Evolutionary conservation across 2,888 invertebrate species (phyloP), one percentile per base, ranked within the genome.

Genomic region (Leptopilina myrica): DNA sequence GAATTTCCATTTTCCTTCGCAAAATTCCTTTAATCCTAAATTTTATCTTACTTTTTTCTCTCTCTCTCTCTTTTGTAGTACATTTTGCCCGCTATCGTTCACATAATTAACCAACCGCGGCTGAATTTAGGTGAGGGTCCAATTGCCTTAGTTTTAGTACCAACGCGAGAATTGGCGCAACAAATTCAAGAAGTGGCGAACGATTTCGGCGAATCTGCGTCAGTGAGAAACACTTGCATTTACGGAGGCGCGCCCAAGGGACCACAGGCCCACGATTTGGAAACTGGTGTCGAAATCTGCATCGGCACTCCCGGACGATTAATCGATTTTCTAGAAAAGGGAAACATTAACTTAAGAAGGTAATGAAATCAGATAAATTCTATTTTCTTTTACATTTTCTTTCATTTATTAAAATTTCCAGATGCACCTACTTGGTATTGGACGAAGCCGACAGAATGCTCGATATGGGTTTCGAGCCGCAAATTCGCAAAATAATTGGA

Each of bases 161-260:
- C 93, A 14, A 93, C 93, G n/a, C 89, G 93, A 79, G 93, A 93
- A 87, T 87, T 93, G 75, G 93, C 93, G 1, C 93, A 93, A 84
- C 93, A 94, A 87, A 94, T 94, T 79, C 92, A 92, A 84, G 93
- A 97, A 94, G 98, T 99, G 33, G 98, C 98, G 9, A 95, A 94
- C 85, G 97, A 98, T 89, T 99, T 98, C 93, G 98, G 98, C 75
- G 95, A 96, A 80, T 95, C 96, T 80, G 97, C 98, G 33, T 95
- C 95, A 87, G 96, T 98, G 53, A 94, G 97, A 64, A 98, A 98
- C 92, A 97, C 98, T 0, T 99, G 99, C 90, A 95, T 99, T 64
- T 99, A 99, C 92, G 99, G 99, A 66, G 99, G 99, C n/a, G 98
- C 99, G 1, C 98, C 98, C 0, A 99, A 98, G 92, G 98, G 97